Base-by-base conservation (phyloP, 2,113 vertebrate species). In the Apistogramma diplotaenia region DNA sequence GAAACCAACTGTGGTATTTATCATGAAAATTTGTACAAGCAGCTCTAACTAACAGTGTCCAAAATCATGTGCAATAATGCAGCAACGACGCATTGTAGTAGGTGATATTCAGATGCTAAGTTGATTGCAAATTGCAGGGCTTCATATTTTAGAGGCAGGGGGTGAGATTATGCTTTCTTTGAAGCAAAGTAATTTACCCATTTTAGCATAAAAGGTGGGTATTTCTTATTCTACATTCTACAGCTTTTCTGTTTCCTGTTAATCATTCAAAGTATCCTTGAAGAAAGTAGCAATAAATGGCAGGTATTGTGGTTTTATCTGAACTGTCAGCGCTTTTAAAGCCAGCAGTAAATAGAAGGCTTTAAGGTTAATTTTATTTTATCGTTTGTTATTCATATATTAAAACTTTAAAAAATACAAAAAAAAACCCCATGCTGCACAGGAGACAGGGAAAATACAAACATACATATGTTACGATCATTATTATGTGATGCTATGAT, bases 401-500 rank as follows among this genome's bases (percentile, higher is more conserved):
- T 43, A 56, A 79, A 25, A 6, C 23, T 53, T 51, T 13, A 56
- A 37, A 74, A 78, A 70, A n/a, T n/a, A n/a, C n/a, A n/a, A 43
- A 49, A 9, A 35, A 31, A 31, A 31, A 5, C 31, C 31, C 5
- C 6, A 33, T 8, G 2, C 33, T 35, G 9, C 33, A 9, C 33
- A 35, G 33, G 33, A 35, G 33, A 35, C 33, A 35, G 33, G 8
- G 33, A 35, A 35, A 7, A 35, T 35, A 8, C 8, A 35, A 35
- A 35, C 33, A 35, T 9, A 35, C 33, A 9, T n/a, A n/a, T 9
- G 8, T 8, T 35, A 9, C 33, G 9, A 35, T 35, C 8, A 35
- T 2, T 33, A 35, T 3, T 35, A 8, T 35, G 9, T 35, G 33
- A 35, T 9, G 33, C 8, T 9, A 8, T 35, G 8, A 35, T 8